Base-by-base conservation (phyloP, 2,797 vertebrate genomes). In the Cryptoblepharus egeriae region DNA sequence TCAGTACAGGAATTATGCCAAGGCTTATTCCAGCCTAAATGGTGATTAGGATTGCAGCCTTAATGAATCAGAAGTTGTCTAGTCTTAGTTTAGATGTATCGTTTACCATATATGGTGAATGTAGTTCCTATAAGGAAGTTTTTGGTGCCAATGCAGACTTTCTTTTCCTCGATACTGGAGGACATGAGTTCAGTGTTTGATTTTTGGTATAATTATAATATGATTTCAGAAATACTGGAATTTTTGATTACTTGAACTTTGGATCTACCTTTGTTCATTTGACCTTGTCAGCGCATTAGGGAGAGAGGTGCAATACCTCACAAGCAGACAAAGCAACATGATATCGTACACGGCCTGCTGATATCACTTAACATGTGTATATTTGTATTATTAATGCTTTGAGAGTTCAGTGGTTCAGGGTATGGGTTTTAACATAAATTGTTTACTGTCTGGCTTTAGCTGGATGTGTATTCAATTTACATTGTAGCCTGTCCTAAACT, bases 81-180 rank as follows among this genome's bases (percentile, higher is more conserved):
- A 22, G 28, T 28, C 32, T 63, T 35, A 16, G 16, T 37, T n/a
- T 39, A 8, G 60, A 30, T 61, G 39, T n/a, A 64, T 32, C 39
- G 15, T 9, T 45, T 30, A 16, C 16, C 28, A 39, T 76, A 45
- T 45, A 61, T 28, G 39, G 20, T n/a, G 30, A 32, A n/a, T 49
- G n/a, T 64, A 64, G 18, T 11, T 49, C 18, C 60, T 30, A 18
- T 28, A 11, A 26, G 32, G 28, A 63, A 2, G 7, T 15, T 81
- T 57, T 28, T 65, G 22, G 18, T 81, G 49, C 63, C 57, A 64
- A 76, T 64, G 28, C 9, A 80, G 70, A 80, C 26, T 73, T 72
- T 60, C 3, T 55, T 73, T 80, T 63, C 26, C 10, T 10, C n/a
- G 28, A 58, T 28, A 26, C 7, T 42, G 5, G 26, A 55, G 35